Evolutionary conservation across 2,888 invertebrate species (phyloP), one percentile per base, ranked within the genome.

Genomic region (Eugnorisma glareosa): DNA sequence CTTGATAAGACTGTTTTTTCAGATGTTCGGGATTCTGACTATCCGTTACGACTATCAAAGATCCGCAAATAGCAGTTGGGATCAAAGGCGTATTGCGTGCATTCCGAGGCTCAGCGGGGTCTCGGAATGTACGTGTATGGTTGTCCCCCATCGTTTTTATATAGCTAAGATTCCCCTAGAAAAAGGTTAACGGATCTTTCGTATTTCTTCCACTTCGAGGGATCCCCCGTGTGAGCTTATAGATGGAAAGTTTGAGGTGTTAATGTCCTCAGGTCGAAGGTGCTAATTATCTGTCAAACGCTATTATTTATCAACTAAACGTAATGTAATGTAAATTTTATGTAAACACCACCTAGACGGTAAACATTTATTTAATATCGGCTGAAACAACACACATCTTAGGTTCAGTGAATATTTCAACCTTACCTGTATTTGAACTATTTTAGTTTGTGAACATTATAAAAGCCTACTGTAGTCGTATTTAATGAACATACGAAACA

Each of bases 261-360:
- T 4, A 81, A 79, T 61, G 68, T 40, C 45, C 68, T 13, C 66
- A n/a, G 31, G 35, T 35, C 43, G 51, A 24, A 73, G 51, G 79
- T 73, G 81, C 68, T 84, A 82, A 79, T 40, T 64, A 84, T 48
- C 40, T 45, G 67, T 35, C 79, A 8, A 59, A 24, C 48, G 72
- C 21, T 61, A 43, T 61, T 66, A 84, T 72, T 71, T 81, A 83
- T 78, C 67, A 68, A 51, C 35, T 1, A 0, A 83, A 84, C 24
- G 79, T 84, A 68, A 79, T 73, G 73, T 73, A 61, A 83, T 71
- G 79, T 79, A 73, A 15, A 48, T 73, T 73, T 69, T 21, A 54
- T 68, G 24, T 69, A 84, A 69, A 79, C 45, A 61, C 4, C 45
- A 24, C n/a, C 2, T 18, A 54, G 57, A 73, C 59, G 28, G 57